Conservation (phyloP, 2,113 vertebrate species). For the Gallinago media region DNA sequence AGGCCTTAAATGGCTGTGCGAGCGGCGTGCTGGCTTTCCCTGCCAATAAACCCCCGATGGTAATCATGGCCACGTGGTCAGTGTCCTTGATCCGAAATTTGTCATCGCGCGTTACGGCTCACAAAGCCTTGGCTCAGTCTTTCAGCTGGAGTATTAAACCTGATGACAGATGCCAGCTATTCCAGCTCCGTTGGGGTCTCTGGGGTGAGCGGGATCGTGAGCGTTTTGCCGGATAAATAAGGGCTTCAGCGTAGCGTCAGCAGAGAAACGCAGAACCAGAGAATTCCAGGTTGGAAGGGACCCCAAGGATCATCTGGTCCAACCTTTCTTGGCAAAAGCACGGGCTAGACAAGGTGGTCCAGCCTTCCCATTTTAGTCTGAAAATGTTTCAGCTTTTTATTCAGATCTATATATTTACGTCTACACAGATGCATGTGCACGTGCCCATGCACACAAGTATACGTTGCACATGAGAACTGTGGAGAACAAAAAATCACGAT, state of each 20-base stretch:
- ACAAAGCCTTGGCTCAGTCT: background rate
- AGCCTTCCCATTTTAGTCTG: background rate
- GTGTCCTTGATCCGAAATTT: background rate
- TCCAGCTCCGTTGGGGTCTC: background rate
- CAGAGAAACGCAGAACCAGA: too few relatives aligned
- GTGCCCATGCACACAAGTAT: background rate
- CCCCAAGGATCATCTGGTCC: too few relatives aligned
- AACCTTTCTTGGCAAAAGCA: too few relatives aligned
- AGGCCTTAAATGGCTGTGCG: background rate
- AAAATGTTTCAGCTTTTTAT: background rate
- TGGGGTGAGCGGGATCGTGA: fast-evolving
- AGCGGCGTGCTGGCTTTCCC: background rate
- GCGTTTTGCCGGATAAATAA: background rate
- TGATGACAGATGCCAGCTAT: background rate
- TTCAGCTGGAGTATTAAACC: background rate
- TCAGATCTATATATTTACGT: background rate
- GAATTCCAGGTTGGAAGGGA: too few relatives aligned
- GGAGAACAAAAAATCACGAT: background rate
- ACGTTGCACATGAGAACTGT: background rate
- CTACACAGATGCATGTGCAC: fast-evolving
- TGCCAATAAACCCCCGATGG: background rate
- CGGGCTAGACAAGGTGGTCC: too few relatives aligned
- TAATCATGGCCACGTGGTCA: background rate
- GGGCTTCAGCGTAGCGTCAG: background rate
- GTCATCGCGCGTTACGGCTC: background rate